phyloP scores from a whole-genome alignment of 2,797 vertebrate genomes.

The Takifugu ocellatus region DNA sequence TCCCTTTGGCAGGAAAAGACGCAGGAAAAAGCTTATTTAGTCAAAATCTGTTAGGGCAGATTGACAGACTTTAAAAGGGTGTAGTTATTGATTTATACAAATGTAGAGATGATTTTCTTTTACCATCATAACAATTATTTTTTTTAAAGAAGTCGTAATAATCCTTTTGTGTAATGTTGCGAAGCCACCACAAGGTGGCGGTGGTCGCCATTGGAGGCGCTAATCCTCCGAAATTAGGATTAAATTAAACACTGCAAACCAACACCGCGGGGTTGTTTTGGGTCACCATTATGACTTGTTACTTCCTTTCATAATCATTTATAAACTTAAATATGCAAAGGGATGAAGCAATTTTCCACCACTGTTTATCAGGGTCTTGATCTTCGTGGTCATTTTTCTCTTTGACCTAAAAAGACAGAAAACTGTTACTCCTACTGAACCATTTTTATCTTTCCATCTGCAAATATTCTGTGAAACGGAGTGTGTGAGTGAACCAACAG shows the following conservation, averaged over 20 bases:
- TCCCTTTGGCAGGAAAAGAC: constrained; percentile 43
- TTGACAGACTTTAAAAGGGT: background rate
- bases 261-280: too few relatives aligned
- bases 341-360: constrained; percentile 65
- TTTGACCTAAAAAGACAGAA: constrained; percentile 35
- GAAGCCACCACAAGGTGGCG: constrained; percentile 33
- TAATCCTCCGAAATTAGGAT: background rate
- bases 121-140: too few relatives aligned
- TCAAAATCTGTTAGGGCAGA: background rate
- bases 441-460: background rate
- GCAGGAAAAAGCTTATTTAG: background rate
- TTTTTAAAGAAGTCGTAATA: too few relatives aligned
- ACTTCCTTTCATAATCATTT: too few relatives aligned
- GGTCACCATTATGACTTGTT: too few relatives aligned
- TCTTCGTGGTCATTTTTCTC: constrained; percentile 72
- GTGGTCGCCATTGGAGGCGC: background rate
- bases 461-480: too few relatives aligned
- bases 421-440: background rate
- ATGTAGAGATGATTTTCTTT: too few relatives aligned
- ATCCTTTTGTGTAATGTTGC: constrained; percentile 5
- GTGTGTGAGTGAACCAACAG: background rate
- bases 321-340: too few relatives aligned
- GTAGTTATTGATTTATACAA: too few relatives aligned
- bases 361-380: constrained; percentile 82
- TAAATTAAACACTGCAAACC: background rate